Conservation (phyloP, 2,113 vertebrate genomes). For the Acanthochromis polyacanthus region DNA sequence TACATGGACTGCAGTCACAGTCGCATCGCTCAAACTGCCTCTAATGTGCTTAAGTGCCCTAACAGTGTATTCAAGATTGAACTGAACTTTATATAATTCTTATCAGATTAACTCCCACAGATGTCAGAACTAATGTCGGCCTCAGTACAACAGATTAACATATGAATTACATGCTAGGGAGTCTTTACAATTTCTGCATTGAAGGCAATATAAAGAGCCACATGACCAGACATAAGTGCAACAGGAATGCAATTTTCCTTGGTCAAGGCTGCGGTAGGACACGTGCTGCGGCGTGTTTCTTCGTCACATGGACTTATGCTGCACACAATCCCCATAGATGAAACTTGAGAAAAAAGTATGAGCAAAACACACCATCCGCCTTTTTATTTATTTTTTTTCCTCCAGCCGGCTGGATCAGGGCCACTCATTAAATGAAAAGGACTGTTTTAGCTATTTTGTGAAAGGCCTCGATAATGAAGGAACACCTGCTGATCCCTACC, state of each 20-base stretch:
- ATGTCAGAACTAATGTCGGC: conserved; percentile 39
- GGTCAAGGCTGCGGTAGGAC: conserved; percentile 47
- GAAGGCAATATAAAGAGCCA: conserved; percentile 34
- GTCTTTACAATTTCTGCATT: conserved; percentile 44
- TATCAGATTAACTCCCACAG: conserved; percentile 41
- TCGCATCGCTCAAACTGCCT: conserved; percentile 34
- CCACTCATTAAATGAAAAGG: conserved; percentile 3
- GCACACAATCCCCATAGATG: conserved; percentile 14
- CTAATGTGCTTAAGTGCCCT: conserved; percentile 45
- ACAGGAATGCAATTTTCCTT: conserved; percentile 55
- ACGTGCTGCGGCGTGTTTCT: conserved; percentile 27
- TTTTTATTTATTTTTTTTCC: background rate
- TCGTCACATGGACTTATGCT: conserved; percentile 58
- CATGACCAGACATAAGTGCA: conserved; percentile 52
- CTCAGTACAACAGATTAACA: conserved; percentile 40
- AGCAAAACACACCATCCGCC: background rate
- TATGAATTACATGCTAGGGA: conserved; percentile 44
- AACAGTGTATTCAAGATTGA: conserved; percentile 39
- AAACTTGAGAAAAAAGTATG: background rate
- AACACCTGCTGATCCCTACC: conserved; percentile 25
- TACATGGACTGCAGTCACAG: conserved; percentile 41
- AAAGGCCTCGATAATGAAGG: conserved; percentile 3
- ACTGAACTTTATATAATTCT: conserved; percentile 41
- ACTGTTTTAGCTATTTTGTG: conserved; percentile 2
- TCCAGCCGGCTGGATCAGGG: background rate